Percentiles rank a stretch among this genome's conserved stretches.
Evolutionary conservation across 2,888 invertebrate species (phyloP).

Genomic region (Trichopoda pennipes): DNA sequence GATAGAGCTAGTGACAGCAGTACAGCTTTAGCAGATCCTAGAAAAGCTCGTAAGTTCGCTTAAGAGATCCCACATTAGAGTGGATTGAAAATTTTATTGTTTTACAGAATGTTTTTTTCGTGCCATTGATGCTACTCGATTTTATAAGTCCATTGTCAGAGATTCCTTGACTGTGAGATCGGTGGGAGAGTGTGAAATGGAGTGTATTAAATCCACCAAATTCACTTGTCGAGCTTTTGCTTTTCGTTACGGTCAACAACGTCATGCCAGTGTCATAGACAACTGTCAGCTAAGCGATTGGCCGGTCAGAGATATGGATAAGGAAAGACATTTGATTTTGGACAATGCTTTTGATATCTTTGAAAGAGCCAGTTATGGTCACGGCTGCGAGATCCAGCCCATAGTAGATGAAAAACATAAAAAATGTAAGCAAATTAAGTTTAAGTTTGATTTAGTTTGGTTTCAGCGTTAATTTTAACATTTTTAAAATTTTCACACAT

Average conservation of each 20-base stretch:
- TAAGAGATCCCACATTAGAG: neutral
- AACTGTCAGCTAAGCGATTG: conserved; percentile 91
- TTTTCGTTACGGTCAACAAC: conserved; percentile 86
- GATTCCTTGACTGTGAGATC: conserved; percentile 86
- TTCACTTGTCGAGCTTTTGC: conserved; percentile 92
- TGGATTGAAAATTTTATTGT: neutral
- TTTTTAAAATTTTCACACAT: conserved; percentile 34
- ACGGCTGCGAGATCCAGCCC: conserved; percentile 89
- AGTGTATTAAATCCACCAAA: conserved; percentile 86
- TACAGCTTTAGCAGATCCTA: conserved; percentile 81
- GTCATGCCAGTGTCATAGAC: conserved; percentile 85
- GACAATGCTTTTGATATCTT: conserved; percentile 88
- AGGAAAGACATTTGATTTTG: conserved; percentile 83
- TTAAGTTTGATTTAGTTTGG: too few species aligned
- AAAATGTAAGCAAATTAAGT: conserved; percentile 75
- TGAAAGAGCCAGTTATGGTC: conserved; percentile 90
- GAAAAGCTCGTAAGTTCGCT: conserved; percentile 78
- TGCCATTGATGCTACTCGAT: conserved; percentile 87
- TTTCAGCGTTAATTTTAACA: neutral
- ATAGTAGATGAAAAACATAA: conserved; percentile 81
- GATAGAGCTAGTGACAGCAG: conserved; percentile 46
- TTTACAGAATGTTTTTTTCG: conserved; percentile 91
- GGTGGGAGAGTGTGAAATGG: conserved; percentile 90
- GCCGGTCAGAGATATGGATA: conserved; percentile 85
- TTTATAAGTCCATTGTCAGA: conserved; percentile 85